phyloP scores from a whole-genome alignment of 1,140 invertebrate genomes.

The Cardiocondyla obscurior region DNA sequence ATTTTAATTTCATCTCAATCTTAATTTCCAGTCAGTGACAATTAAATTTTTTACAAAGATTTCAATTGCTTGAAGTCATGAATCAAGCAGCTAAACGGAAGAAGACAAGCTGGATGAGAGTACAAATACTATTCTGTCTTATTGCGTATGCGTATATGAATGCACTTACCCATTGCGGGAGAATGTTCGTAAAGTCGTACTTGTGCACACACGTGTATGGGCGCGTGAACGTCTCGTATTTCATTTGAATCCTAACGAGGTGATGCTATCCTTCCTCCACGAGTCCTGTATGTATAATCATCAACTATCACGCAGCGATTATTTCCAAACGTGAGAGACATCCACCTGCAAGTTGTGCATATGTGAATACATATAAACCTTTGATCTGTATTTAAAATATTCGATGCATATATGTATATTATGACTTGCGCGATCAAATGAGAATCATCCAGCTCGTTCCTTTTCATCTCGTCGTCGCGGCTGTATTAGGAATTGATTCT shows the following conservation, averaged over 20 bases:
- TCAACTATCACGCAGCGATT: neutral
- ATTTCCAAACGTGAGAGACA: neutral
- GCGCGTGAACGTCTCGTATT: neutral
- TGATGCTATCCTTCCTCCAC: neutral
- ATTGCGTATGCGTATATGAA: neutral
- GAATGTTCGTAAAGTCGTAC: neutral
- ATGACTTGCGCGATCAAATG: neutral
- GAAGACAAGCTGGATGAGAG: neutral
- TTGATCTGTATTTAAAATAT: neutral
- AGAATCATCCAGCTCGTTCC: neutral
- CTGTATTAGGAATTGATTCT: neutral
- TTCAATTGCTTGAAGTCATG: neutral
- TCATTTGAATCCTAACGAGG: constrained; percentile 36
- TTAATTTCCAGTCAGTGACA: neutral
- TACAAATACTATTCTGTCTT: neutral
- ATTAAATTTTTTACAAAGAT: neutral
- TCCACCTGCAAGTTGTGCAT: neutral
- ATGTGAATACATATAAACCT: neutral
- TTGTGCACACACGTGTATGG: neutral
- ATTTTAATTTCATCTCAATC: neutral
- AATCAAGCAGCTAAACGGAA: neutral
- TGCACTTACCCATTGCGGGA: neutral
- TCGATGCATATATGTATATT: neutral
- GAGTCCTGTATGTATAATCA: neutral
- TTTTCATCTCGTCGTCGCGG: constrained; percentile 10